Conservation (phyloP, 2,113 vertebrate species). For the Mormoops blainvillei region DNA sequence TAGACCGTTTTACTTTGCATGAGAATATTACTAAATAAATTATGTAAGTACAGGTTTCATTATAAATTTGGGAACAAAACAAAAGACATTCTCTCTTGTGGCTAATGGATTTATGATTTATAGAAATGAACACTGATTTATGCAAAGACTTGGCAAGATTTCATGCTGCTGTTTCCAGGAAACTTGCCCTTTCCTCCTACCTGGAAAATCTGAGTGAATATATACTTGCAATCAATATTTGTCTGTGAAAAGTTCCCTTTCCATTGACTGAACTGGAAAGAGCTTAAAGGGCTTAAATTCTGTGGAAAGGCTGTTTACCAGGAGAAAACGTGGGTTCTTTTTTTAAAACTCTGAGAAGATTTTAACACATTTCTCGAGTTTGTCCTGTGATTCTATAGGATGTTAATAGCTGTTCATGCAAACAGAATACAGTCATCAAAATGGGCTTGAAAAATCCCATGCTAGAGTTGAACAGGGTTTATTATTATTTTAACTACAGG, state of each 20-base stretch:
- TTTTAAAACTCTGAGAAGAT: not conserved
- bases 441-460: not conserved
- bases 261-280: not conserved
- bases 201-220: not conserved
- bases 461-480: not conserved
- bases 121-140: slow-evolving; percentile 14
- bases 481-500: not conserved
- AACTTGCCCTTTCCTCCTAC: not conserved
- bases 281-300: not conserved
- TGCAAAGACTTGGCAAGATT: slow-evolving; percentile 29
- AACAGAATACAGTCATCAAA: not conserved
- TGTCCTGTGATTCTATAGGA: not conserved
- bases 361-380: not conserved
- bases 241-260: not conserved
- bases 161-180: not conserved
- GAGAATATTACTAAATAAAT: not conserved
- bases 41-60: slow-evolving; percentile 6
- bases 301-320: not conserved
- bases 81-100: slow-evolving; percentile 13
- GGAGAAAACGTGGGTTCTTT: not conserved
- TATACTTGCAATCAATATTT: not conserved
- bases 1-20: not conserved
- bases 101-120: slow-evolving; percentile 54
- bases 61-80: slow-evolving; percentile 27
- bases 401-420: not conserved